Evolutionary conservation across 2,797 vertebrate genomes (phyloP).

Genomic region (Enteromius fasciolatus): DNA sequence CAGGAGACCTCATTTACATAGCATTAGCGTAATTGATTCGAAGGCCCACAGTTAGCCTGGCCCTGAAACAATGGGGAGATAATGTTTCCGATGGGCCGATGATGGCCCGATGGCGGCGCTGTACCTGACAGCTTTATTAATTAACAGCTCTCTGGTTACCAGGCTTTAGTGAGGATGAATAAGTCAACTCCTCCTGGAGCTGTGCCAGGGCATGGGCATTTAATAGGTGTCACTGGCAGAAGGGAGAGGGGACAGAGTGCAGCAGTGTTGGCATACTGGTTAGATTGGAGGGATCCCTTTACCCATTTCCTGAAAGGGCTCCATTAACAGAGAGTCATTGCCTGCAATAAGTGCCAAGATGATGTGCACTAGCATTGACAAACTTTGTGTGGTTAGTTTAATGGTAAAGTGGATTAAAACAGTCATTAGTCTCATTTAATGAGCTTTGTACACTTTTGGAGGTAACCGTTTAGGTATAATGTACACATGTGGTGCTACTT

Average conservation of each 20-base stretch:
- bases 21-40: conserved; percentile 87
- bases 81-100: conserved; percentile 81
- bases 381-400: not conserved
- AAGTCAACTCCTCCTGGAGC: conserved; percentile 52
- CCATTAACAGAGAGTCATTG: conserved; percentile 44
- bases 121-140: conserved; percentile 87
- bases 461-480: too few relatives aligned
- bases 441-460: not conserved
- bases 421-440: not conserved
- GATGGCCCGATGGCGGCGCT: conserved; percentile 76
- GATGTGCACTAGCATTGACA: conserved; percentile 34
- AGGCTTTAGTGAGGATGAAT: conserved; percentile 67
- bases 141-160: conserved; percentile 83
- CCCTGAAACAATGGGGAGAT: conserved; percentile 74
- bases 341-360: conserved; percentile 41
- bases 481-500: too few relatives aligned
- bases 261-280: conserved; percentile 31
- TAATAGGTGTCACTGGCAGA: conserved; percentile 57
- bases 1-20: conserved; percentile 86
- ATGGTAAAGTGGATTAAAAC: not conserved
- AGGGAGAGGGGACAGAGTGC: conserved; percentile 37
- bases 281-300: conserved; percentile 55
- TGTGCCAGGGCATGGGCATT: conserved; percentile 52
- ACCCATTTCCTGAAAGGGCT: conserved; percentile 59
- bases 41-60: conserved; percentile 70